Evolutionary conservation across 1,140 invertebrate genomes (phyloP).

Genomic region (Aphelenchoides besseyi): DNA sequence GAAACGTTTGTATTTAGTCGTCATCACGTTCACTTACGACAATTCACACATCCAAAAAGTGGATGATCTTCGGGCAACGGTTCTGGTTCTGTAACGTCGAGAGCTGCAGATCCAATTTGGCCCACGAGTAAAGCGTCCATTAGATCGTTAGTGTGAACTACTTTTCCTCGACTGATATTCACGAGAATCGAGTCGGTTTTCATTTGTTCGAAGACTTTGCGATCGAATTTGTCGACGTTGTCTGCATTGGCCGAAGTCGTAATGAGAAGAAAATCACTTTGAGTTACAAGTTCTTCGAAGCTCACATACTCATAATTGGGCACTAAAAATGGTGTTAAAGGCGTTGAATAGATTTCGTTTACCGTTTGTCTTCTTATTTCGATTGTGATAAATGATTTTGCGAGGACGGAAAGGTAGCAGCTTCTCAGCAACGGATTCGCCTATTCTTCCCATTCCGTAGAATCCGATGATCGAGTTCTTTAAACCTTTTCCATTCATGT

Average conservation of each 20-base stretch:
- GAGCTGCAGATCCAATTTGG: slow-evolving; percentile 76
- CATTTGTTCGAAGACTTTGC: slow-evolving; percentile 75
- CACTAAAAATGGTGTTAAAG: slow-evolving; percentile 25
- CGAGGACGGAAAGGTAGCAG: slow-evolving; percentile 25
- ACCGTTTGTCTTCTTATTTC: slow-evolving; percentile 28
- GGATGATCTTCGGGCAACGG: slow-evolving; percentile 77
- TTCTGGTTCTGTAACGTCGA: slow-evolving; percentile 87
- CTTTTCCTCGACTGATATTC: slow-evolving; percentile 71
- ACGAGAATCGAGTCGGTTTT: slow-evolving; percentile 77
- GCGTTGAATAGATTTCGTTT: slow-evolving; percentile 25
- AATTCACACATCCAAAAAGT: slow-evolving; percentile 75
- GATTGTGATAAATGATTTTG: slow-evolving; percentile 30
- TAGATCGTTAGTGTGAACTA: slow-evolving; percentile 8
- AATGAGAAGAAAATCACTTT: slow-evolving; percentile 78
- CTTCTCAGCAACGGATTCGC: slow-evolving; percentile 37
- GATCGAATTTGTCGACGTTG: slow-evolving; percentile 75
- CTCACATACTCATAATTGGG: slow-evolving; percentile 71
- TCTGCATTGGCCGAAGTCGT: slow-evolving; percentile 72
- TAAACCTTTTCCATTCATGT: slow-evolving; percentile 80
- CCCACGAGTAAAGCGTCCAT: slow-evolving; percentile 72
- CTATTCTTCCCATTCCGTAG: slow-evolving; percentile 66
- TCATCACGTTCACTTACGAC: slow-evolving; percentile 56
- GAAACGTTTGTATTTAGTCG: slow-evolving; percentile 64
- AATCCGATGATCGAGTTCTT: slow-evolving; percentile 79
- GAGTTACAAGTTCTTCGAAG: slow-evolving; percentile 71